Base-by-base conservation (phyloP, 2,888 invertebrate genomes). In the Mylabris sibirica region DNA sequence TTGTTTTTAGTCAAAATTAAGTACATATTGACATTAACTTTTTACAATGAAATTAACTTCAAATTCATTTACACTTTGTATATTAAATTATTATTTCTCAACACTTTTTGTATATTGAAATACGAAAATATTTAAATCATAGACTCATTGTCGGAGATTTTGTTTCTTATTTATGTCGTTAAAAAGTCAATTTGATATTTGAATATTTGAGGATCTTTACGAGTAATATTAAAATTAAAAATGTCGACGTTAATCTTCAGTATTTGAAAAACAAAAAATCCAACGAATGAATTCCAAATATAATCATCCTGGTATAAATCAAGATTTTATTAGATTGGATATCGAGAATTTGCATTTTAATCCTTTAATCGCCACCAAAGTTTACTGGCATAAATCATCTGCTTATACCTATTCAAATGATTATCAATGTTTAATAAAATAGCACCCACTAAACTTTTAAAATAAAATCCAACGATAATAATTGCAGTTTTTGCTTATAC, bases 1-100 rank as follows among this genome's bases (percentile, higher is more conserved):
- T 62, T 68, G 68, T 69, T 66, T 66, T 64, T 61, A 60, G 61
- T 9, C 11, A 49, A 22, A 22, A 49, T 49, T 49, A 49, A 6
- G 2, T 49, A 11, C 49, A 49, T 20, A 20, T 49, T 4, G 17
- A 17, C 17, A 49, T 49, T 49, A 49, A 3, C 49, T 20, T 22
- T 49, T 49, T 49, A 20, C 9, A 0, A 20, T 49, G 9, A 49
- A 49, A 49, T 49, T 49, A 49, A 44, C 17, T 44, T 44, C n/a
- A 0, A 9, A 49, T 9, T 20, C 49, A 20, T 49, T 20, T 49
- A 44, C 14, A 41, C 3, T 30, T 30, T 41, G 4, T 41, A 14
- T 14, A 5, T 17, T 49, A 20, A 49, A 49, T 17, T 49, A 49
- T 20, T 49, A 49, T 49, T 49, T 17, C 6, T 17, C 5, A 20